Evolutionary conservation across 2,888 invertebrate species (phyloP), one percentile per base, ranked within the genome.

Genomic region (Clitarchus hookeri): DNA sequence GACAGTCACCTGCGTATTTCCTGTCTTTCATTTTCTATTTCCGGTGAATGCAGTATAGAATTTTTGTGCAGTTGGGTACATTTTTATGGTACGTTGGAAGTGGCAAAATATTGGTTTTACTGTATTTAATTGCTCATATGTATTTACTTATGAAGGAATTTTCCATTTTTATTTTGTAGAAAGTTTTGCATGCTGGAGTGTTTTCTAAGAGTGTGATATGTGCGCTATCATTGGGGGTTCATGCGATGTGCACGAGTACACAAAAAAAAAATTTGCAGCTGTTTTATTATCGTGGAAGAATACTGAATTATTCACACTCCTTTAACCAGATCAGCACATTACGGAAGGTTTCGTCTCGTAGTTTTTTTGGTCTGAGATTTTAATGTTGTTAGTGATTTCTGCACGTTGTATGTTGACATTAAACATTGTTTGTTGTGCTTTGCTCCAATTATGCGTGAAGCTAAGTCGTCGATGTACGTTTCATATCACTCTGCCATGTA

Each of bases 401-500:
- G 65, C 65, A 65, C 65, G n/a, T 11, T 65, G 65, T 65, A 65
- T 23, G 65, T 65, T 65, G n/a, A n/a, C n/a, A 53, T 19, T 65
- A 65, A 65, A 65, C 48, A 48, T 48, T 65, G 65, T 65, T 48
- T n/a, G 65, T 65, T 65, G 65, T 23, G 65, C n/a, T 65, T 65
- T 65, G 65, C 23, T 65, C 65, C 16, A n/a, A 65, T 65, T 65
- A 19, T 65, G 65, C 8, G 65, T 65, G 65, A 65, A 65, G 65
- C 65, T 65, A 65, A 65, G 65, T 65, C n/a, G 19, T 65, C n/a
- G 16, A 48, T 48, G 65, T 65, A 65, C 65, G 16, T 65, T 65
- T 65, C 65, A 65, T 65, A 65, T 65, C 65, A 65, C 65, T 65
- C 19, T 65, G 65, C n/a, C 65, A 23, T n/a, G 65, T 65, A 65